Evolutionary conservation across 1,140 invertebrate species (phyloP).

Genomic region (Portunus trituberculatus): DNA sequence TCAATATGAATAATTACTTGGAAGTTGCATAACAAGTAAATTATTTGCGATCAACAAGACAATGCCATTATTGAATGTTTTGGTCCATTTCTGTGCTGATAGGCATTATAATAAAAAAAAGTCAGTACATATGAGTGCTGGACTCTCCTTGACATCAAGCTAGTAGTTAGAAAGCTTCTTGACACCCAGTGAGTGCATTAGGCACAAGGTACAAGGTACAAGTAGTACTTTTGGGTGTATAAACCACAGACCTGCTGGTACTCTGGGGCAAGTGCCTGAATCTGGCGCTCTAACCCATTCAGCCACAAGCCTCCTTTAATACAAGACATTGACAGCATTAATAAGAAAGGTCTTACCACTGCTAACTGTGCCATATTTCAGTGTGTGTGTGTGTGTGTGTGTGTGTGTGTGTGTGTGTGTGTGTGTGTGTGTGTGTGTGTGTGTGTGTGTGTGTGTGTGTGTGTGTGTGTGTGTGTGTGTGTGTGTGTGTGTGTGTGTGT

Average conservation of each 20-base stretch:
- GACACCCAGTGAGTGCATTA: background rate
- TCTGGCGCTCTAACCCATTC: background rate
- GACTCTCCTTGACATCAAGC: background rate
- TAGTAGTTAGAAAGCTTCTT: background rate
- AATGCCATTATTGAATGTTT: background rate
- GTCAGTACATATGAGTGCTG: background rate
- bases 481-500: no score
- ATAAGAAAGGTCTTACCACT: no score
- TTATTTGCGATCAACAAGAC: background rate
- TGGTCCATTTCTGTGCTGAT: background rate
- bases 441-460: no score
- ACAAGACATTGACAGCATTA: no score
- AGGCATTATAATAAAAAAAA: background rate
- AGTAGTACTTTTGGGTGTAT: no score
- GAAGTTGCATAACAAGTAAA: background rate
- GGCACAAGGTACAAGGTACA: slow-evolving; percentile 5
- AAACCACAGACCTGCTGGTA: background rate
- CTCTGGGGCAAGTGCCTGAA: background rate
- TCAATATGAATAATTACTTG: background rate
- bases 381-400: no score
- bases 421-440: no score
- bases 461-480: no score
- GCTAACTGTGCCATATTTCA: no score
- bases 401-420: no score
- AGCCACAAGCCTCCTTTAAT: background rate